Percentiles rank a stretch among this genome's conserved stretches.
Conservation (phyloP, 2,113 vertebrate species). For the Mugil cephalus region DNA sequence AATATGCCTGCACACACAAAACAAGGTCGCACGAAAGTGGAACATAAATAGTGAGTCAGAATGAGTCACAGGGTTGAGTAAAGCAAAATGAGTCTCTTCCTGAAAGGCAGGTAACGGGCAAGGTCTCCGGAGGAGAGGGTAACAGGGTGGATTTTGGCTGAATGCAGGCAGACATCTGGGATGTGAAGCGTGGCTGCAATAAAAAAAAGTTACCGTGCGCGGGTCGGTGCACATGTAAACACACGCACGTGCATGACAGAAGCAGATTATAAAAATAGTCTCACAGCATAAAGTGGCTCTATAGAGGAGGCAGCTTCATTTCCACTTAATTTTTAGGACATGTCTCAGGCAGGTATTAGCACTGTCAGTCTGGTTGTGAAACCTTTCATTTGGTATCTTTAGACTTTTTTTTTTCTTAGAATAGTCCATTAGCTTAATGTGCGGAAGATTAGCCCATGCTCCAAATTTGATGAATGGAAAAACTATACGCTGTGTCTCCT, state of each 20-base stretch:
- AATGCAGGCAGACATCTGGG: slow-evolving; percentile 19
- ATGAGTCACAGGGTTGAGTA: slow-evolving; percentile 52
- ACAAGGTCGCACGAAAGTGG: neutral
- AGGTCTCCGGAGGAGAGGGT: slow-evolving; percentile 37
- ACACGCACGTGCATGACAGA: neutral
- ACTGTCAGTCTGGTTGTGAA: slow-evolving; percentile 33
- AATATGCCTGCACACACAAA: neutral
- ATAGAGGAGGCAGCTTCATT: slow-evolving; percentile 6
- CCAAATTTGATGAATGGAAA: slow-evolving; percentile 53
- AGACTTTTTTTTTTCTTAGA: slow-evolving; percentile 41
- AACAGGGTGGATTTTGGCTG: neutral
- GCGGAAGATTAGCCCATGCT: slow-evolving; percentile 55
- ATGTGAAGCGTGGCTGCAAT: neutral
- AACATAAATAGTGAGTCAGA: slow-evolving; percentile 42
- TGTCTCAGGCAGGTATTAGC: slow-evolving; percentile 39
- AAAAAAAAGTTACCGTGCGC: slow-evolving; percentile 1
- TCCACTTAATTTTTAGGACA: slow-evolving; percentile 6
- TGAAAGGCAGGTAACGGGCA: slow-evolving; percentile 56
- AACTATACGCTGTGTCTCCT: slow-evolving; percentile 34
- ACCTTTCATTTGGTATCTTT: slow-evolving; percentile 48
- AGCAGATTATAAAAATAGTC: neutral
- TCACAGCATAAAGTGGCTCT: neutral
- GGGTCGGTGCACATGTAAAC: slow-evolving; percentile 9
- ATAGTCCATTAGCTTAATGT: slow-evolving; percentile 49
- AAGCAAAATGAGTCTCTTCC: slow-evolving; percentile 44